Conservation (phyloP, 2,888 invertebrate species). For the Xestobium rufovillosum region DNA sequence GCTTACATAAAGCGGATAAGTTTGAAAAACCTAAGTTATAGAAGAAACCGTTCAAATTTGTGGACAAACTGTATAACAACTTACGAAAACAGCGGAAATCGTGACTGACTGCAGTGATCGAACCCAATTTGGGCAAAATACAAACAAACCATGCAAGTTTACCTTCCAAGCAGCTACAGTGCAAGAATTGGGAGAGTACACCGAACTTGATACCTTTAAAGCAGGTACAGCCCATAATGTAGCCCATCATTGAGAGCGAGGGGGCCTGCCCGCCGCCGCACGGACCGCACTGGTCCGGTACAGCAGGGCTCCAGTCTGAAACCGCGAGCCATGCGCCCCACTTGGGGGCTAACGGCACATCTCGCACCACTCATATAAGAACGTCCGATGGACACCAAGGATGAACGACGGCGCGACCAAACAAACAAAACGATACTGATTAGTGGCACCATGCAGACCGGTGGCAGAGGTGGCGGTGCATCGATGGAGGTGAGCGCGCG, state of each 20-base stretch:
- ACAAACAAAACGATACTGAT: too few species aligned
- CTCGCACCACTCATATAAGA: conserved; percentile 22
- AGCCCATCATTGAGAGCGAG: conserved; percentile 73
- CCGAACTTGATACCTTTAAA: conserved; percentile 63
- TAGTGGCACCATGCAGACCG: conserved; percentile 14
- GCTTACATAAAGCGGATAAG: too few species aligned
- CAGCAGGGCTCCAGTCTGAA: conserved; percentile 40
- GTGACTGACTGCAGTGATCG: neutral
- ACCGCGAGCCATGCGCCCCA: conserved; percentile 27
- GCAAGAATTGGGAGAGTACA: conserved; percentile 6
- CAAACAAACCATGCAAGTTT: too few species aligned
- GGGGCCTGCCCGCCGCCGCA: conserved; percentile 42
- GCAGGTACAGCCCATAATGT: conserved; percentile 91
- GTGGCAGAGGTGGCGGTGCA: conserved; percentile 25
- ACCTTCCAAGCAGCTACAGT: conserved; percentile 28
- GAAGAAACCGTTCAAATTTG: too few species aligned
- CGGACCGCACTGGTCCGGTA: conserved; percentile 34
- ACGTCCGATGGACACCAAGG: conserved; percentile 20
- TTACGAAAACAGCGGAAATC: too few species aligned
- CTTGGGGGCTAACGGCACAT: conserved; percentile 23
- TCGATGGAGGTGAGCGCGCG: conserved; percentile 22
- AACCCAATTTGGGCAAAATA: neutral
- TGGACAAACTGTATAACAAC: too few species aligned
- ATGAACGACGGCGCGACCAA: conserved; percentile 22
- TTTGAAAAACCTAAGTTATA: too few species aligned